These are phyloP conservation scores for Polymixis flavicincta DNA, from an alignment of 2,888 invertebrate genomes.

Conservation along the genomic window DNA sequence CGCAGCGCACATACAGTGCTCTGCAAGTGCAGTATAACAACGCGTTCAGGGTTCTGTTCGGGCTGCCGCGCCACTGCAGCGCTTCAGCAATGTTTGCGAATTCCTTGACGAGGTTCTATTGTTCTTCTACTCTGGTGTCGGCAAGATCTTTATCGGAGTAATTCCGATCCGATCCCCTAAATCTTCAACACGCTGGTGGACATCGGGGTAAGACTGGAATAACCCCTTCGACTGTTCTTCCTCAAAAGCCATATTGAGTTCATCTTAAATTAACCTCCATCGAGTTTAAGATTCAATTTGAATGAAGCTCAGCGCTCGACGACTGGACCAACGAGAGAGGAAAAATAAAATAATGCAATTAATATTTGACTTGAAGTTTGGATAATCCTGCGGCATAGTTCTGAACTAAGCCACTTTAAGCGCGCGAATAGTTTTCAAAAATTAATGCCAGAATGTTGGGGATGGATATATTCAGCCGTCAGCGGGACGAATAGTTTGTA, in stretches of 20 bases:
- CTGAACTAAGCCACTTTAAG: background rate
- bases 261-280: background rate
- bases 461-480: constrained; percentile 1
- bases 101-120: constrained; percentile 5
- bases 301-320: background rate
- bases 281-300: background rate
- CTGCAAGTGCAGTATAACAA: too few relatives aligned
- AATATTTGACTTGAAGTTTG: background rate
- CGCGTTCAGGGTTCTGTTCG: too few relatives aligned
- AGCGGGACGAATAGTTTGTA: constrained; percentile 15
- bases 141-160: background rate
- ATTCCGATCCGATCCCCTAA: background rate
- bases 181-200: background rate
- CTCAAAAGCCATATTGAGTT: too few relatives aligned
- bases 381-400: constrained; percentile 9
- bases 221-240: background rate
- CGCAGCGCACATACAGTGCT: too few relatives aligned
- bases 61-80: too few relatives aligned
- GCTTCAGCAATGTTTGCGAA: too few relatives aligned
- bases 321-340: background rate
- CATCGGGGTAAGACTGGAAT: background rate
- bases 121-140: background rate
- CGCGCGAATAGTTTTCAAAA: constrained; percentile 10
- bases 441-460: background rate
- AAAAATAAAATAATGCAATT: background rate